Base-by-base conservation (phyloP, 2,888 invertebrate species). In the Drosophila quinaria region DNA sequence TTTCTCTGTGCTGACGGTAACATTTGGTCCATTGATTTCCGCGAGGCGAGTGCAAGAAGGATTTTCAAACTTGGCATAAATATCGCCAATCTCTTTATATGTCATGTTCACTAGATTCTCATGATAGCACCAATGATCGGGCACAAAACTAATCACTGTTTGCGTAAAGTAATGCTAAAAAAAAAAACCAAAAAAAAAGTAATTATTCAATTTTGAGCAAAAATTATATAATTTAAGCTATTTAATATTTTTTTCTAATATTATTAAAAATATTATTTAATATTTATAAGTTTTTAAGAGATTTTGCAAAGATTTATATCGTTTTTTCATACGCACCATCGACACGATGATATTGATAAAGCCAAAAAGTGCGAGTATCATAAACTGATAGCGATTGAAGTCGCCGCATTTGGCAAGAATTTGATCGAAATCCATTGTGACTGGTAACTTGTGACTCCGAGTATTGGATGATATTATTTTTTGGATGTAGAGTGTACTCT, bases 131-230 rank as follows among this genome's bases (percentile, higher is more conserved):
- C 93, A 93, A 86, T 93, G 93, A 68, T 93, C 93, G 51, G 94
- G 94, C 59, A 93, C 92, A 55, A 94, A 92, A 89, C 94, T 94
- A 77, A 94, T 94, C 89, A 94, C 94, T 67, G 94, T 94, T 91
- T 94, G 94, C 33, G 94, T 94, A 89, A 94, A 94, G 91, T 94
- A 94, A 87, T 94, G 94, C 84, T 84, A 54, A 8, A 8, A 1
- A 29, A 29, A 5, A 8, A 1, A 29, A 29, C 1, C 6, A 67
- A 19, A 10, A 9, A 13, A 11, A 6, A 42, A 25, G 19, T 2
- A 31, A 9, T 41, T 11, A n/a, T 17, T 25, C 3, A 42, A 25
- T n/a, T 13, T 39, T 29, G 0, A 15, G 2, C 17, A 35, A 29
- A 10, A 35, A 2, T 6, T 3, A 41, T 15, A 13, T 35, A 35